phyloP scores from a whole-genome alignment of 2,797 vertebrate species.

The Hippoglossus hippoglossus region DNA sequence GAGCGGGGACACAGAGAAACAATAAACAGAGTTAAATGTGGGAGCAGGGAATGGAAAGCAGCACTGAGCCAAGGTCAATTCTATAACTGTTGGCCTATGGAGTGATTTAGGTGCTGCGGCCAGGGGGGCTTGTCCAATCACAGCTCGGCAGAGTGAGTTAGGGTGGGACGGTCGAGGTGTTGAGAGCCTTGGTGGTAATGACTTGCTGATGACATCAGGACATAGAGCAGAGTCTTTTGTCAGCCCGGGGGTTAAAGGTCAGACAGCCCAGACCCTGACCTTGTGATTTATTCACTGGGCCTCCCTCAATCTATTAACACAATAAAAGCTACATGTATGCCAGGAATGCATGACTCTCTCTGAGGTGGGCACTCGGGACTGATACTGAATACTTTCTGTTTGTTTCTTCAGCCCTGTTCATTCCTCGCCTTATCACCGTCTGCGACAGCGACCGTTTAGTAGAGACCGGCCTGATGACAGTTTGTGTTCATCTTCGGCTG shows the following conservation, averaged over 20 bases:
- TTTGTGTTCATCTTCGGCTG: conserved; percentile 34
- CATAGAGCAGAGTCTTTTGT: conserved; percentile 79
- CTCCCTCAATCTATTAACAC: conserved; percentile 77
- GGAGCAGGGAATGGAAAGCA: conserved; percentile 63
- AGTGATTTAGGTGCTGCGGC: conserved; percentile 72
- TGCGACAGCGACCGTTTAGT: conserved; percentile 13
- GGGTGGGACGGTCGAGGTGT: conserved; percentile 71
- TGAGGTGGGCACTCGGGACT: conserved; percentile 50
- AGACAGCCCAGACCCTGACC: conserved; percentile 79
- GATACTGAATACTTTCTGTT: conserved; percentile 31
- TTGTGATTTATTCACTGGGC: conserved; percentile 79
- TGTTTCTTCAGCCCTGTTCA: conserved; percentile 49
- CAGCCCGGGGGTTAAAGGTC: conserved; percentile 72
- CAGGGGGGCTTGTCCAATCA: conserved; percentile 54
- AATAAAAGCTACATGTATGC: conserved; percentile 74
- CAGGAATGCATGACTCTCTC: conserved; percentile 59
- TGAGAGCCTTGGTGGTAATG: conserved; percentile 78
- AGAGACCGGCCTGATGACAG: conserved; percentile 31
- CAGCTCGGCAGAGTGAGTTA: conserved; percentile 30
- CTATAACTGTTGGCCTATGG: conserved; percentile 65
- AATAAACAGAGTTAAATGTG: conserved; percentile 72
- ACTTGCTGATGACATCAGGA: conserved; percentile 82
- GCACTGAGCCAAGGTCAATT: conserved; percentile 78
- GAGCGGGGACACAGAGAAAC: conserved; percentile 48
- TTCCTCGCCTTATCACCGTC: conserved; percentile 43